Evolutionary conservation across 1,140 invertebrate species (phyloP).

Genomic region (Xylocopa sonorina): DNA sequence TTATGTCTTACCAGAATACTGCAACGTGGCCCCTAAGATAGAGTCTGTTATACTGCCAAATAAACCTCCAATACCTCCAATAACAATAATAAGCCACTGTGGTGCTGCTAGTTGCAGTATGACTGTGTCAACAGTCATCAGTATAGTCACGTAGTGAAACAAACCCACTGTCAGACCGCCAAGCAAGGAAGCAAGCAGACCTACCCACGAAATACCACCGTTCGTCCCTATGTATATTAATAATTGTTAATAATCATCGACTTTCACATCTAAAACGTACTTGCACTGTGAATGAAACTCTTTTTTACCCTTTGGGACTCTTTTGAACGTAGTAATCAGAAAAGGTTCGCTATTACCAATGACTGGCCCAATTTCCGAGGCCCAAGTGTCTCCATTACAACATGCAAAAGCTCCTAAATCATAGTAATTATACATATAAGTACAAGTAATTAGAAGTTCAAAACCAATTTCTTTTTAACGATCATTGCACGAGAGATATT

Average conservation of each 20-base stretch:
- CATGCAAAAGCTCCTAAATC: slow-evolving; percentile 88
- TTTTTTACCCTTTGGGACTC: slow-evolving; percentile 88
- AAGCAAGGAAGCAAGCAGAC: slow-evolving; percentile 87
- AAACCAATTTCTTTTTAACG: too few species aligned
- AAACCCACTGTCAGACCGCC: slow-evolving; percentile 90
- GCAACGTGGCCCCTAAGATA: slow-evolving; percentile 91
- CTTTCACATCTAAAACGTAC: too few species aligned
- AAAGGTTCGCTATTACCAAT: slow-evolving; percentile 86
- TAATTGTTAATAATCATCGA: neutral
- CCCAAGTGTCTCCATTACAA: slow-evolving; percentile 95
- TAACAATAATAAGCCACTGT: slow-evolving; percentile 91
- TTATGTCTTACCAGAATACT: slow-evolving; percentile 89
- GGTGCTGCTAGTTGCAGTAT: slow-evolving; percentile 85
- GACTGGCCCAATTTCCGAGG: slow-evolving; percentile 93
- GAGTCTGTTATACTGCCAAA: slow-evolving; percentile 93
- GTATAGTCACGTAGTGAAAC: slow-evolving; percentile 86
- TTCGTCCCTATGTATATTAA: slow-evolving; percentile 87
- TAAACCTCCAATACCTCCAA: slow-evolving; percentile 88
- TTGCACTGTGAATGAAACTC: too few species aligned
- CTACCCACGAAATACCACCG: slow-evolving; percentile 89
- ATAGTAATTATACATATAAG: slow-evolving; percentile 6
- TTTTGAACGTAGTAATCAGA: slow-evolving; percentile 89
- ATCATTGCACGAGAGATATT: too few species aligned
- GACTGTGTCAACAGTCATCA: slow-evolving; percentile 85
- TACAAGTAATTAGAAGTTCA: too few species aligned